Evolutionary conservation across 2,888 invertebrate species (phyloP).

Genomic region (Epistrophella euchroma): DNA sequence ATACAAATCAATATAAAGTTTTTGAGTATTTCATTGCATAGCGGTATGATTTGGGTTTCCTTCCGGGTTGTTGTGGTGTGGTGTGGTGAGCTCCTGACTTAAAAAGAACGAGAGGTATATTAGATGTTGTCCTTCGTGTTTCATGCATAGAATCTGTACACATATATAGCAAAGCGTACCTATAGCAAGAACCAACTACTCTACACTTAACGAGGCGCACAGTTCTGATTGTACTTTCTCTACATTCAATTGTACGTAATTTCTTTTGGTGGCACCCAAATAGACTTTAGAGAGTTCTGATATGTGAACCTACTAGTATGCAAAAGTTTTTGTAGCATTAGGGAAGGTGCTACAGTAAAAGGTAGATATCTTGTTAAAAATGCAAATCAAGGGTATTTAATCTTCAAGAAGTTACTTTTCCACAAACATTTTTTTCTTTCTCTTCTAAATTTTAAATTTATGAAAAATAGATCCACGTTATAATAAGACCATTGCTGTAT

Average conservation of each 20-base stretch:
- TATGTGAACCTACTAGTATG: too few relatives aligned
- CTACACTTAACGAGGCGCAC: conserved; percentile 69
- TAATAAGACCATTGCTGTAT: too few relatives aligned
- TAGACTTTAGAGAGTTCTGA: conserved; percentile 27
- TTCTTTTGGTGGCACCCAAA: conserved; percentile 60
- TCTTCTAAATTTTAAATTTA: too few relatives aligned
- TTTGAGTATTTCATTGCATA: conserved; percentile 43
- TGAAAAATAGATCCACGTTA: too few relatives aligned
- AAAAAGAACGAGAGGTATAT: conserved; percentile 22
- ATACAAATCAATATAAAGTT: conserved; percentile 46
- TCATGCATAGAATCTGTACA: not conserved
- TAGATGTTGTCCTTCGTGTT: conserved; percentile 46
- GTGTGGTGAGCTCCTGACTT: not conserved
- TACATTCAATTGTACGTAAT: conserved; percentile 63
- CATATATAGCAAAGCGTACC: not conserved
- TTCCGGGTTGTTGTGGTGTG: conserved; percentile 25
- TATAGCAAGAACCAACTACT: conserved; percentile 24
- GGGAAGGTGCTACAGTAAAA: not conserved
- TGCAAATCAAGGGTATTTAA: not conserved
- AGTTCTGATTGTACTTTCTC: conserved; percentile 57
- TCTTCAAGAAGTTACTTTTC: not conserved
- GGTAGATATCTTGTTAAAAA: not conserved
- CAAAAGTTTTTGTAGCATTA: conserved; percentile 24
- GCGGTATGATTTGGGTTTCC: conserved; percentile 25
- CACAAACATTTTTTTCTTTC: too few relatives aligned